These are phyloP conservation scores for Ailurus styani DNA, from an alignment of 2,113 vertebrate species.

Conservation along the genomic window DNA sequence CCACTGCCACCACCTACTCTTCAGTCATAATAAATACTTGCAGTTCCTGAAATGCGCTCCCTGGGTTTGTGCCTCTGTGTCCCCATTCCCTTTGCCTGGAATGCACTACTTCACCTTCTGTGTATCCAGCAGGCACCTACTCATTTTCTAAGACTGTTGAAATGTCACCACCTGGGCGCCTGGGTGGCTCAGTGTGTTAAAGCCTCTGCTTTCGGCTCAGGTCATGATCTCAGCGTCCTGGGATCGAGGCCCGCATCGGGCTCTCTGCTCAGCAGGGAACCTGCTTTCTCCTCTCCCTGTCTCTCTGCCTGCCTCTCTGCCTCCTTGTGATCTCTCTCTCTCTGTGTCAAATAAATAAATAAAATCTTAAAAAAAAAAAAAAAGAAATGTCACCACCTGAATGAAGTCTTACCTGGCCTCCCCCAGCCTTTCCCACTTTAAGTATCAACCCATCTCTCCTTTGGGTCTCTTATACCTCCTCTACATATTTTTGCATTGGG, in stretches of 20 bases:
- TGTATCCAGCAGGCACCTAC: background rate
- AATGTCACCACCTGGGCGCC: background rate
- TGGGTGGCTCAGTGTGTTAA: no score
- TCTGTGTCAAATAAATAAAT: no score
- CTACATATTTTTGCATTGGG: background rate
- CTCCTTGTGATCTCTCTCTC: no score
- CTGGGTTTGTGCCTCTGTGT: background rate
- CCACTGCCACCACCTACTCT: background rate
- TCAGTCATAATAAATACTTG: background rate
- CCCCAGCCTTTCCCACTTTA: background rate
- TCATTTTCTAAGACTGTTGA: background rate
- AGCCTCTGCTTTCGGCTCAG: no score
- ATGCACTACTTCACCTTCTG: background rate
- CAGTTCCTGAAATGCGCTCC: background rate
- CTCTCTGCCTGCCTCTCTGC: no score
- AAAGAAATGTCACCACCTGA: background rate
- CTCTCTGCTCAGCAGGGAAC: no score
- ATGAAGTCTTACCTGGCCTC: background rate
- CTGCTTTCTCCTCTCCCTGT: no score
- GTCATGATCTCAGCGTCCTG: no score
- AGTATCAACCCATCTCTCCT: background rate
- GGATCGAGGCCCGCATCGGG: no score
- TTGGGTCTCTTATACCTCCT: background rate
- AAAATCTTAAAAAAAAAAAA: no score
- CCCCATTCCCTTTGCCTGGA: background rate